phyloP scores from a whole-genome alignment of 2,888 invertebrate species.

The Colletes collaris region DNA sequence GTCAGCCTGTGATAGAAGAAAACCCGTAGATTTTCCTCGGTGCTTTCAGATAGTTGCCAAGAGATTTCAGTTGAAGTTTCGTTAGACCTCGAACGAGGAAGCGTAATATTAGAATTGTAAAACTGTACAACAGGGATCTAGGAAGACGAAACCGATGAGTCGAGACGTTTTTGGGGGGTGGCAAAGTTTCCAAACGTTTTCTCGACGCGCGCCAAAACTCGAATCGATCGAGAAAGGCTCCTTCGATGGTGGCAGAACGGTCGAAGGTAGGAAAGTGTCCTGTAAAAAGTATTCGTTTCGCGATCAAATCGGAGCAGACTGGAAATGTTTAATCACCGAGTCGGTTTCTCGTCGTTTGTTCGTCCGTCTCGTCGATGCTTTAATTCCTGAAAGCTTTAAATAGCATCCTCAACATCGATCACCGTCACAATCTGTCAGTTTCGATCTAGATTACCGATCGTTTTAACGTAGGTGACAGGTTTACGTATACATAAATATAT shows the following conservation, averaged over 20 bases:
- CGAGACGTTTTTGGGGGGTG: background rate
- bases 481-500: background rate
- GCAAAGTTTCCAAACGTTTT: background rate
- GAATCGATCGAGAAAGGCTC: background rate
- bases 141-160: background rate
- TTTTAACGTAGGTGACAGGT: conserved; percentile 44
- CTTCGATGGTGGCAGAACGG: background rate
- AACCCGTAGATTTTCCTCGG: too few species aligned
- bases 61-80: too few species aligned
- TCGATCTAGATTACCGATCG: conserved; percentile 16
- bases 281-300: background rate
- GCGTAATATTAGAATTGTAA: too few species aligned
- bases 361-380: conserved; percentile 9
- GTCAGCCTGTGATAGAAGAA: too few species aligned
- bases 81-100: too few species aligned
- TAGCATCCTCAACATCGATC: conserved; percentile 17
- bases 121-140: too few species aligned
- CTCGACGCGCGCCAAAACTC: background rate
- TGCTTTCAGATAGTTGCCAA: too few species aligned
- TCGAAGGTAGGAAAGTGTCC: background rate
- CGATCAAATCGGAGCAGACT: background rate
- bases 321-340: conserved; percentile 2
- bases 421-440: conserved; percentile 19
- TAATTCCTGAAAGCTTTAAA: conserved; percentile 17
- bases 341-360: background rate